Evolutionary conservation across 2,888 invertebrate genomes (phyloP).

Genomic region (Drosophila borealis): DNA sequence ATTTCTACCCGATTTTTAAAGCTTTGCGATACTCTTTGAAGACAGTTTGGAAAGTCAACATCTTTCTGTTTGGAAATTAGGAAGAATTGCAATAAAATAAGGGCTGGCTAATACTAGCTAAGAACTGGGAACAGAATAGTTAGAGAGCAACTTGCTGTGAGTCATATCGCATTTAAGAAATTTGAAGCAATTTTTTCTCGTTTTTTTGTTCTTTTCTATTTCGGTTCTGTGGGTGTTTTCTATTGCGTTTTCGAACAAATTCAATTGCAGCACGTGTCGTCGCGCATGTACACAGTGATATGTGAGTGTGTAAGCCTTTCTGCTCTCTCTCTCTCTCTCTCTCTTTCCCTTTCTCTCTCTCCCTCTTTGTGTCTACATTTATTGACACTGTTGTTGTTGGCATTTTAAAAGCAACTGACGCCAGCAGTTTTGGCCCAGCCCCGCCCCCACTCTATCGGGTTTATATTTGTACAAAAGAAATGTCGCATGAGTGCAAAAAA

Average conservation of each 20-base stretch:
- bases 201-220: slow-evolving; percentile 22
- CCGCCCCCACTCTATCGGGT: slow-evolving; percentile 63
- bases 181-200: slow-evolving; percentile 9
- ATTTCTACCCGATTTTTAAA: too few relatives aligned
- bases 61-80: neutral
- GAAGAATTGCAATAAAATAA: neutral
- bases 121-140: neutral
- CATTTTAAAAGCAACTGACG: slow-evolving; percentile 76
- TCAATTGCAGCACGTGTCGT: slow-evolving; percentile 78
- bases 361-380: slow-evolving; percentile 28
- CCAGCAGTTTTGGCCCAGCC: slow-evolving; percentile 62
- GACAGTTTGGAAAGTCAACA: too few relatives aligned
- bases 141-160: slow-evolving; percentile 25
- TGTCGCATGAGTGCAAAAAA: slow-evolving; percentile 70
- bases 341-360: neutral
- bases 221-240: slow-evolving; percentile 66
- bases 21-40: too few relatives aligned
- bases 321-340: neutral
- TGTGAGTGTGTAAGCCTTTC: slow-evolving; percentile 44
- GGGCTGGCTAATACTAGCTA: neutral
- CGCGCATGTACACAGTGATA: slow-evolving; percentile 58
- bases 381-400: slow-evolving; percentile 40
- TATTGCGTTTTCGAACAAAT: slow-evolving; percentile 77
- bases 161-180: slow-evolving; percentile 13
- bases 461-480: slow-evolving; percentile 72